Evolutionary conservation across 1,140 invertebrate genomes (phyloP).

Genomic region (Catajapyx aquilonaris): DNA sequence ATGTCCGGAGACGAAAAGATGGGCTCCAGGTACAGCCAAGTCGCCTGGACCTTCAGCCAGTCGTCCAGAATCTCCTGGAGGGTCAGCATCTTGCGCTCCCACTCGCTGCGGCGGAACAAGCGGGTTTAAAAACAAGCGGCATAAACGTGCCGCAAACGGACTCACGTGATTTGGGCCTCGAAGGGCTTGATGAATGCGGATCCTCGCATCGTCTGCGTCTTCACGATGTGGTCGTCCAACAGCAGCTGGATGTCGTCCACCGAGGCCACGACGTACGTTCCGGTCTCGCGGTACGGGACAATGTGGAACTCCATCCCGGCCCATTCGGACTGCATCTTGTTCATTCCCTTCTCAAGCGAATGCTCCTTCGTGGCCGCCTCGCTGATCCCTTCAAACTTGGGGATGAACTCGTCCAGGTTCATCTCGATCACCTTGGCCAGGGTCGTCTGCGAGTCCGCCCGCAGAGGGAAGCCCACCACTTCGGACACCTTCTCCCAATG

Average conservation of each 20-base stretch:
- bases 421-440: constrained; percentile 76
- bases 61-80: constrained; percentile 85
- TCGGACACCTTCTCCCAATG: constrained; percentile 95
- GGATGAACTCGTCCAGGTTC: constrained; percentile 69
- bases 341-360: constrained; percentile 68
- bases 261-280: constrained; percentile 71
- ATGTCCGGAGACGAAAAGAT: constrained; percentile 97
- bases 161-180: constrained; percentile 51
- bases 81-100: constrained; percentile 54
- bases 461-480: constrained; percentile 80
- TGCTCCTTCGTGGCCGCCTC: constrained; percentile 91
- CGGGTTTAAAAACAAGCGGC: neutral
- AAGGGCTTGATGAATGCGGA: constrained; percentile 94
- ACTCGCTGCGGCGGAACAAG: constrained; percentile 28
- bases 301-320: constrained; percentile 61
- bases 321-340: constrained; percentile 89
- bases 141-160: constrained; percentile 9
- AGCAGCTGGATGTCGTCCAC: constrained; percentile 90
- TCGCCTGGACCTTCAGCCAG: constrained; percentile 87
- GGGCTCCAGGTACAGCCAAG: constrained; percentile 94
- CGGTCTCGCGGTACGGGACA: constrained; percentile 55
- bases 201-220: constrained; percentile 93
- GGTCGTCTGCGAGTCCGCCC: constrained; percentile 61
- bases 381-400: constrained; percentile 79
- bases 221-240: constrained; percentile 88